Base-by-base conservation (phyloP, 37 sponge, comb jelly and placozoan genomes). In the Beroe forskalii region DNA sequence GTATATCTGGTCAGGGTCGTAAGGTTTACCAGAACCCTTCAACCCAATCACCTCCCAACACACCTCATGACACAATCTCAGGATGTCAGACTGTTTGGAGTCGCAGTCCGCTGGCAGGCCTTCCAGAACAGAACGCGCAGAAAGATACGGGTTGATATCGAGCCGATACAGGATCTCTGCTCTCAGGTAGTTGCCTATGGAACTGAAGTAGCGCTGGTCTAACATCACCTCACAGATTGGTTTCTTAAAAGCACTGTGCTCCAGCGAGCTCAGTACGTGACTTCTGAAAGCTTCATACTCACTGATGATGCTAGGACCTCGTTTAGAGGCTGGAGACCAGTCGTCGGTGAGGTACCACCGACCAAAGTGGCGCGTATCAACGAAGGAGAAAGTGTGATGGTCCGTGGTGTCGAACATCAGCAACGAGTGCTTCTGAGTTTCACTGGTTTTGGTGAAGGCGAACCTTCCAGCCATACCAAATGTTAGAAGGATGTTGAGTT, bases 391-490 rank as follows among this genome's bases (percentile, higher is more conserved):
- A n/a, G 60, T 20, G 12, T 92, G 76, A 12, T 76, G 35, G 12
- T 92, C 91, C 0, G 32, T 37, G 30, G 93, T 90, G 67, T 91
- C 93, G 67, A 96, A 96, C 75, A 90, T 92, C 86, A 96, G 67
- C 42, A 94, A 95, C 0, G 96, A 86, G 76, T 96, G 96, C 67
- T 96, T 96, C 19, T 90, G 92, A 4, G 91, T n/a, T 23, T 93
- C 92, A 27, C 25, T 62, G 0, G 41, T 89, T 28, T 90, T 60
- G 0, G 90, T 67, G 55, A 96, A 93, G 24, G 25, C 22, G 67
- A 96, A 96, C 42, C 80, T 92, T 24, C 96, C 96, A 0, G 96
- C 93, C 96, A 96, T 96, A 1, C 96, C 96, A 62, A 94, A 94
- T 23, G 93, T 89, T 37, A 96, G 93, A 33, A 96, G 48, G 44